phyloP scores from a whole-genome alignment of 2,888 invertebrate genomes.

The Lobophora halterata region DNA sequence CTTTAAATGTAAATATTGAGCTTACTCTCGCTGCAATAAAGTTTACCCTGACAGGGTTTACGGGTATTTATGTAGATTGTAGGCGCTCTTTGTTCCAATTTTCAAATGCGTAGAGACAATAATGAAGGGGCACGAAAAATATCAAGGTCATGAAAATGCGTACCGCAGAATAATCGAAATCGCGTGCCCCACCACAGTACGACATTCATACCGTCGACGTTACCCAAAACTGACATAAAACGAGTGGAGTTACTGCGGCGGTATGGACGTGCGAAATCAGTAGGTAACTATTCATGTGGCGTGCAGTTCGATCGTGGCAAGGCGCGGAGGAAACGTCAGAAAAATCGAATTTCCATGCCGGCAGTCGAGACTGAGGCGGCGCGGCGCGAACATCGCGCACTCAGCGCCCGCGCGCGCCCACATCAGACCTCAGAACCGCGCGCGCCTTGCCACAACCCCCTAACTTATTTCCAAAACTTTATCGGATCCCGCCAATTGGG shows the following conservation, averaged over 20 bases:
- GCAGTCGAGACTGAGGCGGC: conserved; percentile 77
- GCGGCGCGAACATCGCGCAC: conserved; percentile 70
- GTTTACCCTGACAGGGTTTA: conserved; percentile 5
- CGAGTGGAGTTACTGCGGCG: conserved; percentile 54
- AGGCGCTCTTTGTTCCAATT: conserved; percentile 17
- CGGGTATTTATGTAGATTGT: conserved; percentile 6
- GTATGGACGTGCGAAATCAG: conserved; percentile 75
- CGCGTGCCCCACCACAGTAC: conserved; percentile 54
- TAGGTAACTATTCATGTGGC: conserved; percentile 61
- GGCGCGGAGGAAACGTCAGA: conserved; percentile 80
- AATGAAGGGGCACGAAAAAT: conserved; percentile 38
- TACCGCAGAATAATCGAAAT: conserved; percentile 51
- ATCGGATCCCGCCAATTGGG: conserved; percentile 23
- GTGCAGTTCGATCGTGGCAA: conserved; percentile 79
- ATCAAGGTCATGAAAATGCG: conserved; percentile 44
- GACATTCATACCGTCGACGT: conserved; percentile 48
- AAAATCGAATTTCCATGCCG: conserved; percentile 80
- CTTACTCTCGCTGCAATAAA: conserved; percentile 11
- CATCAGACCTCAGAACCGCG: conserved; percentile 39
- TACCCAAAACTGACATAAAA: conserved; percentile 58
- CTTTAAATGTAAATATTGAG: conserved; percentile 13
- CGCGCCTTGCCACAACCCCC: conserved; percentile 37
- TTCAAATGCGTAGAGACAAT: conserved; percentile 17
- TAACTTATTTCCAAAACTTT: conserved; percentile 33
- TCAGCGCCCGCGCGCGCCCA: conserved; percentile 68